Percentiles rank a stretch among this genome's conserved stretches.
Evolutionary conservation across 2,113 vertebrate species (phyloP).

Genomic region (Mola mola): DNA sequence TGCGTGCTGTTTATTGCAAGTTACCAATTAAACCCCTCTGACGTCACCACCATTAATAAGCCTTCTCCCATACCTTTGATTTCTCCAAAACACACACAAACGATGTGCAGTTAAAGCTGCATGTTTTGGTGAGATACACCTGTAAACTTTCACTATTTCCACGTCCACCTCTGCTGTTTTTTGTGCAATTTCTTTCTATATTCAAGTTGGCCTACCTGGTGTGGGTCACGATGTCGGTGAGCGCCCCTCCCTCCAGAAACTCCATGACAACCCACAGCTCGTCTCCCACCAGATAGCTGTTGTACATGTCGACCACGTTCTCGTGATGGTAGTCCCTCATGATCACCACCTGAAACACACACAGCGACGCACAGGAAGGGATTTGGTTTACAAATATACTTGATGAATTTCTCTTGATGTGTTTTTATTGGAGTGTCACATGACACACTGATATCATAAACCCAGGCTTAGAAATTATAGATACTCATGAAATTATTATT

Average conservation of each 20-base stretch:
- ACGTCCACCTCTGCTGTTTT: no score
- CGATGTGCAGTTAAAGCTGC: no score
- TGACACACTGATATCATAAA: background rate
- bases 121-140: no score
- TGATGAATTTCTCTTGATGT: background rate
- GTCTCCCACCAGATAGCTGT: slow-evolving; percentile 95
- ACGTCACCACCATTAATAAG: no score
- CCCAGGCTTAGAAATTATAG: background rate
- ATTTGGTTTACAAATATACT: background rate
- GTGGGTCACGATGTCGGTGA: slow-evolving; percentile 98
- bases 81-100: no score
- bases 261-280: slow-evolving; percentile 99
- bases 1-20: no score
- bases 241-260: slow-evolving; percentile 96
- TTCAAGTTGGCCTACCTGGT: slow-evolving; percentile 95
- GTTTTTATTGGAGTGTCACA: background rate
- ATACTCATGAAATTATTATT: background rate
- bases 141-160: no score
- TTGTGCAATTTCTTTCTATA: no score
- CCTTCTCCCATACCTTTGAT: no score
- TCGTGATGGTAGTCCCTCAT: slow-evolving; percentile 99
- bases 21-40: no score
- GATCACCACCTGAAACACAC: slow-evolving; percentile 90
- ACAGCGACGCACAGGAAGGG: background rate
- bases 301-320: slow-evolving; percentile 99